Percentiles rank a stretch among this genome's conserved stretches.
Conservation (phyloP, 1,140 invertebrate genomes). For the Platorchestia sp. region DNA sequence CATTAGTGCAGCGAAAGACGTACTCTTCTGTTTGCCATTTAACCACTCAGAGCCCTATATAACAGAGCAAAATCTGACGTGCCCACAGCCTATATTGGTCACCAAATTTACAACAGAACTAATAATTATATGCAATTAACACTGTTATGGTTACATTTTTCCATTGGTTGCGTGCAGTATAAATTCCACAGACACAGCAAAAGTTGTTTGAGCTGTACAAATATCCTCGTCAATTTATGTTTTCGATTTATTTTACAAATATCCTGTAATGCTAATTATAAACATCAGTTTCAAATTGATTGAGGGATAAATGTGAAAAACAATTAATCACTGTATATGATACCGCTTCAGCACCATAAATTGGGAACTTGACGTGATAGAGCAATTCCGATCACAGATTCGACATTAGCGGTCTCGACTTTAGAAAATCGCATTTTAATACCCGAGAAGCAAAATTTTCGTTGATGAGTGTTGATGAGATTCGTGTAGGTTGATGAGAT, state of each 20-base stretch:
- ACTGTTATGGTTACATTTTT: neutral
- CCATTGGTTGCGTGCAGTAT: neutral
- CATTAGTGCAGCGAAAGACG: too few species aligned
- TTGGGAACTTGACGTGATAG: neutral
- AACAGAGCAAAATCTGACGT: neutral
- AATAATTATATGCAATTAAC: neutral
- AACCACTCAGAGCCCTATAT: neutral
- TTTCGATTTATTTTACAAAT: neutral
- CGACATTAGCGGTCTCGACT: neutral
- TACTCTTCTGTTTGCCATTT: neutral
- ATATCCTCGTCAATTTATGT: neutral
- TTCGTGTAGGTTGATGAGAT: too few species aligned
- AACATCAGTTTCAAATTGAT: neutral
- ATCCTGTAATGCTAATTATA: neutral
- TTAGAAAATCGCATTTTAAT: neutral
- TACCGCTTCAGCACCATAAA: neutral
- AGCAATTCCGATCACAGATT: neutral
- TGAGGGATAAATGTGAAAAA: neutral
- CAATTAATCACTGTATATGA: neutral
- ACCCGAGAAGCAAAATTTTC: neutral
- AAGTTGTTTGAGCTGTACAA: neutral
- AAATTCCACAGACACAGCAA: neutral
- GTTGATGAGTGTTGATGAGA: too few species aligned
- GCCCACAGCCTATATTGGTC: too few species aligned
- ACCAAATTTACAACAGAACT: neutral